A percentile compares a stretch with the other conserved stretches of the same genome.
These are phyloP conservation scores for Bathynomus jamesi DNA, from an alignment of 1,140 invertebrate genomes.

Conservation along the genomic window DNA sequence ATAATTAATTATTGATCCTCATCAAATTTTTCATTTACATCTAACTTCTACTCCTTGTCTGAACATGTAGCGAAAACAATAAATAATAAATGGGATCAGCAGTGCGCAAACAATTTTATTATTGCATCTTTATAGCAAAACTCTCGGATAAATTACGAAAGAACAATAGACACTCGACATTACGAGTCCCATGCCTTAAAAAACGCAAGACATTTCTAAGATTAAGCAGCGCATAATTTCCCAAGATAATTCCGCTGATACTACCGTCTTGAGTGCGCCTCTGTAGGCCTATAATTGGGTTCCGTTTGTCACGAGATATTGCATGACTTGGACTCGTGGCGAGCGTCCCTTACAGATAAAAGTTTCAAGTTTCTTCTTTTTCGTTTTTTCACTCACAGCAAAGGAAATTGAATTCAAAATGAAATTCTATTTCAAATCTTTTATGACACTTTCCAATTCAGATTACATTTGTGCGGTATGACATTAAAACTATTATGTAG, in stretches of 20 bases:
- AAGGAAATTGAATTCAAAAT: neutral
- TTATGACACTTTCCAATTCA: neutral
- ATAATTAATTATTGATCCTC: too few relatives aligned
- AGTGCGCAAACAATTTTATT: too few relatives aligned
- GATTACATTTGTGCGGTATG: neutral
- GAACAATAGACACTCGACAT: neutral
- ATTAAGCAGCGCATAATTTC: neutral
- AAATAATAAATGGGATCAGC: too few relatives aligned
- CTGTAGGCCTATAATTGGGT: neutral
- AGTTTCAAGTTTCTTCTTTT: neutral
- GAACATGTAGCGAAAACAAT: too few relatives aligned
- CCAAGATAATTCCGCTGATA: neutral
- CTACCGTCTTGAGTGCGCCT: neutral
- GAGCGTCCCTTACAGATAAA: neutral
- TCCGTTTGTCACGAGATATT: neutral
- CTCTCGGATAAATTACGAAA: too few relatives aligned
- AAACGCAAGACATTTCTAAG: neutral
- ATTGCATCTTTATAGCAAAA: too few relatives aligned
- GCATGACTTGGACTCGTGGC: neutral
- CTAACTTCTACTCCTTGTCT: too few relatives aligned
- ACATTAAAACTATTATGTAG: neutral
- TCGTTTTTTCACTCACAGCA: neutral
- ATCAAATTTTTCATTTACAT: too few relatives aligned
- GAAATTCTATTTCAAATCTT: neutral
- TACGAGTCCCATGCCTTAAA: neutral